A percentile compares a stretch with the other conserved stretches of the same genome.
phyloP scores from a whole-genome alignment of 1,140 invertebrate species.

The Drosophila tani region DNA sequence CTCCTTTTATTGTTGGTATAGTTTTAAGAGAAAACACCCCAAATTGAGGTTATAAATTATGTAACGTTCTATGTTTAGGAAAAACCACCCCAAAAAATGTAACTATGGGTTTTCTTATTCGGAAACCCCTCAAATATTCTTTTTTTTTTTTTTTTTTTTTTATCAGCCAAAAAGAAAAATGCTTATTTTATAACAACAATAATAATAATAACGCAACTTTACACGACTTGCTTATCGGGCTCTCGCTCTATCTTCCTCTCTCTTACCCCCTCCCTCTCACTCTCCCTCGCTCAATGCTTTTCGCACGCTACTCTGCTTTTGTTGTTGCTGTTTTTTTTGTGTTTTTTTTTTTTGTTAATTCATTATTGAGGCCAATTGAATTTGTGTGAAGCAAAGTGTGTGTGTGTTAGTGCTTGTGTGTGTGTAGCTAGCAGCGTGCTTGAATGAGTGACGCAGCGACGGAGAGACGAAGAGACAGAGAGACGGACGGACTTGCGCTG shows the following conservation, averaged over 20 bases:
- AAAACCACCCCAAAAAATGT: neutral
- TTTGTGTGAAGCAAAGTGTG: constrained; percentile 63
- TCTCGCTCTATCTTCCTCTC: constrained; percentile 20
- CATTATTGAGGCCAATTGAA: constrained; percentile 83
- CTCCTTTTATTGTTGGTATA: neutral
- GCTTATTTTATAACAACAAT: constrained; percentile 30
- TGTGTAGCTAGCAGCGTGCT: constrained; percentile 71
- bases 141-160: constrained; percentile 8
- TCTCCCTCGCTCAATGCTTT: constrained; percentile 50
- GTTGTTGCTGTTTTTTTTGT: constrained; percentile 35
- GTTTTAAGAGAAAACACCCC: neutral
- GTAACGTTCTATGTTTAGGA: neutral
- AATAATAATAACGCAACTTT: constrained; percentile 62
- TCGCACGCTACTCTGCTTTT: constrained; percentile 65
- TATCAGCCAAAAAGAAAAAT: constrained; percentile 11
- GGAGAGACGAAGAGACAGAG: constrained; percentile 57
- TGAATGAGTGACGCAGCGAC: constrained; percentile 75
- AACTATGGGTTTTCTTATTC: neutral
- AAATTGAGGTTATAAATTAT: constrained; percentile 5
- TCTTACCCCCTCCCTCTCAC: constrained; percentile 1
- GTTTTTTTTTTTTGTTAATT: constrained; percentile 76
- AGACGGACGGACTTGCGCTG: constrained; percentile 54
- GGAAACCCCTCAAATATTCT: neutral
- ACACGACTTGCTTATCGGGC: constrained; percentile 64
- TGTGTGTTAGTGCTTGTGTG: constrained; percentile 16